Evolutionary conservation across 2,797 vertebrate genomes (phyloP), one percentile per base, ranked within the genome.

Genomic region (Novumbra hubbsi): DNA sequence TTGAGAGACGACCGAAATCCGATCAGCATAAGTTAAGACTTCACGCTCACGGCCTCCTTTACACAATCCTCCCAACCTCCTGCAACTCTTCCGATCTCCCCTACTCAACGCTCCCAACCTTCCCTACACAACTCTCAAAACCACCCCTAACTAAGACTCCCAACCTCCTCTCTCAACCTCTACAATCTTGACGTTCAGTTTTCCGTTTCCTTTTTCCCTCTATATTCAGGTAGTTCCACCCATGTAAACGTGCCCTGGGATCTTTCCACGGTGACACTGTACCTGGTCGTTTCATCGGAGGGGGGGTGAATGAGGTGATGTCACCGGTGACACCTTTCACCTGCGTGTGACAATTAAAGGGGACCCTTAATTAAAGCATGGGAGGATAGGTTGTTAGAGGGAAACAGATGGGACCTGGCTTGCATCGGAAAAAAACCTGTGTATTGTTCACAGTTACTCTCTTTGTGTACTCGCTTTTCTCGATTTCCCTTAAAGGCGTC

Each of bases 361-460:
- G 82, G 68, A 81, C 68, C 74, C 87, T 89, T 90, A 89, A 92
- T 92, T 92, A 90, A 91, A 89, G 81, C 83, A 80, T 75, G 85
- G 77, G 86, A 81, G 84, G 83, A 89, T 86, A 88, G 90, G 90
- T 92, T 88, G 89, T 92, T 91, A 91, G 87, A 81, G 68, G 73
- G 3, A 84, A 91, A 86, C 91, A 92, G 91, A 92, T 92, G 91
- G 90, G 88, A 81, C 84, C 80, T 38, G 81, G 86, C 85, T 82
- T 79, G 87, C 82, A 76, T 70, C 72, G 80, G n/a, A n/a, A 80
- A 81, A 84, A 86, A 64, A 4, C 71, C 77, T 78, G 70, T 70
- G 82, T 75, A 81, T 88, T 90, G 88, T 90, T 84, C 85, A 78
- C 78, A 32, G 70, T 75, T 70, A 75, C 73, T 30, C 80, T 73